Conservation (phyloP, 2,113 vertebrate genomes). For the Aepyceros melampus region DNA sequence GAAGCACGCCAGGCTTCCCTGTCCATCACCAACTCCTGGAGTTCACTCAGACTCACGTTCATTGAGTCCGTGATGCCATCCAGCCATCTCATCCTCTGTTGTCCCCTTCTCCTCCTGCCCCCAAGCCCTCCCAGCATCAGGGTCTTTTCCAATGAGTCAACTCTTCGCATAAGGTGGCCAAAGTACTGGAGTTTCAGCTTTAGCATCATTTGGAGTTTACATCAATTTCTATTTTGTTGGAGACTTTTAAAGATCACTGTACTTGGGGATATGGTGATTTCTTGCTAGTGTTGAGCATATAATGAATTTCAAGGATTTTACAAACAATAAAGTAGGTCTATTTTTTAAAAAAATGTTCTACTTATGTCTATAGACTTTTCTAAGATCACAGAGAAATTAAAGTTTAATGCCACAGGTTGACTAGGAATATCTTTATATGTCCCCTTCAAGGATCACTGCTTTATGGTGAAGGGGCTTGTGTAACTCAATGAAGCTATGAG, state of each 20-base stretch:
- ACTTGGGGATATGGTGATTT: not conserved
- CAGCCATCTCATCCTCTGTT: too few relatives aligned
- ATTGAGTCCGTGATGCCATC: too few relatives aligned
- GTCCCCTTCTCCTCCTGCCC: too few relatives aligned
- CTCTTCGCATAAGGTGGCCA: too few relatives aligned
- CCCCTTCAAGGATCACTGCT: not conserved
- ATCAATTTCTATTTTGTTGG: not conserved
- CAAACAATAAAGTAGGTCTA: not conserved
- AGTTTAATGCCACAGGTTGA: not conserved
- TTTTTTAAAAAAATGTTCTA: not conserved
- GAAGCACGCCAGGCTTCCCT: too few relatives aligned
- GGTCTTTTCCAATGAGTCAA: too few relatives aligned
- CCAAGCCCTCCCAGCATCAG: too few relatives aligned
- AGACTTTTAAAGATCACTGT: not conserved
- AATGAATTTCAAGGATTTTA: constrained; percentile 1
- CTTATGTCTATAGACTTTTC: not conserved
- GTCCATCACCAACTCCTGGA: too few relatives aligned
- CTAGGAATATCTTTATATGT: not conserved
- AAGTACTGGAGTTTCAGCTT: too few relatives aligned
- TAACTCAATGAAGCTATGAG: not conserved
- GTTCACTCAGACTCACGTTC: too few relatives aligned
- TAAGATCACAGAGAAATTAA: not conserved
- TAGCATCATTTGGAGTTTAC: too few relatives aligned
- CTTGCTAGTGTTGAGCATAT: not conserved
- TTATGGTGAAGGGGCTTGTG: not conserved